Evolutionary conservation across 2,888 invertebrate species (phyloP).

Genomic region (Pedicia rivosa): DNA sequence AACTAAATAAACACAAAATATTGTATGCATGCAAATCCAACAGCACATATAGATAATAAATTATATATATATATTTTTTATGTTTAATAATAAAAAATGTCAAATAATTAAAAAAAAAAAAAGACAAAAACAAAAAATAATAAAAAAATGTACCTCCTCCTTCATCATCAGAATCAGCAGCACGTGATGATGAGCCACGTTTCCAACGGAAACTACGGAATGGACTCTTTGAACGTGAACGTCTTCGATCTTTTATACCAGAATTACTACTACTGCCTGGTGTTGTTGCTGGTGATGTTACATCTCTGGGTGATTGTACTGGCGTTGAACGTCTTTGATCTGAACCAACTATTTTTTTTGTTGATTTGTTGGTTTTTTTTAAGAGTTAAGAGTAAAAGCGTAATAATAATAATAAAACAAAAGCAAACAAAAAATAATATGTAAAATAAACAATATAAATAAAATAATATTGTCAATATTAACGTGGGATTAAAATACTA

Average conservation of each 20-base stretch:
- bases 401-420: too few relatives aligned
- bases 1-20: not conserved
- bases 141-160: slow-evolving; percentile 11
- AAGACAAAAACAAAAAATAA: not conserved
- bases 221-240: slow-evolving; percentile 81
- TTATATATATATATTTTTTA: too few relatives aligned
- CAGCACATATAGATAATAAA: too few relatives aligned
- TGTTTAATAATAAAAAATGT: too few relatives aligned
- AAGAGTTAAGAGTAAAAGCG: too few relatives aligned
- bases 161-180: slow-evolving; percentile 67
- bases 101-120: too few relatives aligned
- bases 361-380: too few relatives aligned
- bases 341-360: not conserved
- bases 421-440: too few relatives aligned
- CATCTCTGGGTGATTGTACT: not conserved
- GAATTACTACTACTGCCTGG: slow-evolving; percentile 27
- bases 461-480: too few relatives aligned
- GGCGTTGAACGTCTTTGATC: slow-evolving; percentile 7
- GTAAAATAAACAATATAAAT: too few relatives aligned
- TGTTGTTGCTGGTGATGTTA: slow-evolving; percentile 10
- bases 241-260: slow-evolving; percentile 27
- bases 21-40: too few relatives aligned
- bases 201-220: slow-evolving; percentile 88
- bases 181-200: slow-evolving; percentile 53
- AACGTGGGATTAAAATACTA: too few relatives aligned